Percentiles rank a stretch among this genome's conserved stretches.
These are phyloP conservation scores for Apocheima hispidaria DNA, from an alignment of 2,888 invertebrate species.

Conservation along the genomic window DNA sequence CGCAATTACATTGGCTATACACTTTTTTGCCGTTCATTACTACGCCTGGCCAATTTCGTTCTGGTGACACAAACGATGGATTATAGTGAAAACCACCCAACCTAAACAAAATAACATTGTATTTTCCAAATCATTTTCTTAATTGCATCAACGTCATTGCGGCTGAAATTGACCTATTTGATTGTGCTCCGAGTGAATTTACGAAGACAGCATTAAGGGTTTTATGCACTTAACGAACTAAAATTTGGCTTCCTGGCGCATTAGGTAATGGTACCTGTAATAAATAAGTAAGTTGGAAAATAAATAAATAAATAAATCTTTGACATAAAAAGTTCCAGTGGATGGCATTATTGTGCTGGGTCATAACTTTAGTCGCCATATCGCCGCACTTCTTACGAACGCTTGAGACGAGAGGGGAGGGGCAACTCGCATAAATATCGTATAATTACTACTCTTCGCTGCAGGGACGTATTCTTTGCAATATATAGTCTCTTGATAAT, in stretches of 20 bases:
- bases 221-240: no score
- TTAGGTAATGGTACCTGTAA: no score
- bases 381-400: conserved; percentile 55
- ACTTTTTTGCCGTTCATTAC: no score
- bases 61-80: no score
- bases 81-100: not conserved
- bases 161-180: no score
- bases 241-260: no score
- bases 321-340: conserved; percentile 10
- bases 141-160: conserved; percentile 20
- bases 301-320: no score
- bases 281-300: no score
- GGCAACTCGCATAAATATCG: conserved; percentile 69
- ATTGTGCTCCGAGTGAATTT: no score
- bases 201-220: no score
- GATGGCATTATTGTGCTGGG: conserved; percentile 24
- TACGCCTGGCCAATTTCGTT: no score
- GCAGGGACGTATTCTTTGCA: conserved; percentile 52
- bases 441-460: conserved; percentile 69
- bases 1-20: no score
- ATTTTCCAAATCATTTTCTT: not conserved
- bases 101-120: not conserved
- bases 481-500: not conserved
- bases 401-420: conserved; percentile 59
- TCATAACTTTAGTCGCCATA: conserved; percentile 57